Evolutionary conservation across 2,113 vertebrate species (phyloP), one percentile per base, ranked within the genome.

Genomic region (Amphiprion ocellaris): DNA sequence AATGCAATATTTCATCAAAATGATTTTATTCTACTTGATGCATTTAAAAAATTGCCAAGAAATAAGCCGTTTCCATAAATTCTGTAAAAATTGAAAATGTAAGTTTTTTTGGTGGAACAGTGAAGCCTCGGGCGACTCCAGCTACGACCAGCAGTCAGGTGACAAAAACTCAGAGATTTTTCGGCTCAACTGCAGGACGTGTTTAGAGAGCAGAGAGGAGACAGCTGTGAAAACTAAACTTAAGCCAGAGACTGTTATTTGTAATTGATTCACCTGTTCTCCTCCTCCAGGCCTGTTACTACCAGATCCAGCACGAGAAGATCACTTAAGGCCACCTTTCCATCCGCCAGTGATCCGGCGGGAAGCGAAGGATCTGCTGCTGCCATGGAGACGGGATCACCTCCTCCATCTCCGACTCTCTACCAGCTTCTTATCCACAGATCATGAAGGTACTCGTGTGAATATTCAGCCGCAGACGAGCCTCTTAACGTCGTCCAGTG

Each of bases 231-330:
- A 26, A 26, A 26, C 26, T 26, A 26, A 26, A 3, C 26, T 30
- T 30, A 30, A 30, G 30, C 6, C 5, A 5, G 30, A 30, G 6
- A 30, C 30, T 30, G 30, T 6, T 30, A 1, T 1, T 9, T 58
- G 49, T n/a, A 21, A 14, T 4, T 62, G 39, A 41, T 19, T 10
- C 16, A 23, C 16, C 19, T 46, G 17, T 64, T 3, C 2, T 26
- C 30, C 85, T 74, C 68, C 84, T 87, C 21, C 90, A 99, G 98
- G 98, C 98, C 0, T 99, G 97, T 91, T 99, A 99, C 92, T 99
- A 98, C 94, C 98, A 99, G 94, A 98, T 99, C 92, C 98, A 99
- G 84, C 98, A 98, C 3, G 98, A 99, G 94, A 99, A 98, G 91
- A 93, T 99, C 86, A 97, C 97, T 58, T 99, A 98, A 92, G 63